Evolutionary conservation across 2,888 invertebrate genomes (phyloP).

Genomic region (Euproctis similis): DNA sequence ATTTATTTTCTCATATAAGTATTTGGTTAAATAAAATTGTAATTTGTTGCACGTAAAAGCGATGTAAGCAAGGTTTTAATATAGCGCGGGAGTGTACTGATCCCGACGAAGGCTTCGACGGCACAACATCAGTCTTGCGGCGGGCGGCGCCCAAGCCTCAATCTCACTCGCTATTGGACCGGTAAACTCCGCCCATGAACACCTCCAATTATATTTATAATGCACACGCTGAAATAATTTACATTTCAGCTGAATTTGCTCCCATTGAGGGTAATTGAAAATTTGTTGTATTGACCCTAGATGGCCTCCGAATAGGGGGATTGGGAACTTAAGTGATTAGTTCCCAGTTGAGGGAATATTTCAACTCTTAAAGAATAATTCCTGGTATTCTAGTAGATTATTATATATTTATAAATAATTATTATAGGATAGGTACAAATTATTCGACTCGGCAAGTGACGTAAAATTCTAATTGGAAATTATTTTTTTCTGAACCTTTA

Average conservation of each 20-base stretch:
- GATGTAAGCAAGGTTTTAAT: too few species aligned
- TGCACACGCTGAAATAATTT: slow-evolving; percentile 73
- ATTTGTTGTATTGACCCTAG: slow-evolving; percentile 72
- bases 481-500: too few species aligned
- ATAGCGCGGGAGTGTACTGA: slow-evolving; percentile 22
- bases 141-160: slow-evolving; percentile 58
- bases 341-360: slow-evolving; percentile 20
- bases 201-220: slow-evolving; percentile 75
- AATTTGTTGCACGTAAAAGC: too few species aligned
- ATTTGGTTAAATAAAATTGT: too few species aligned
- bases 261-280: slow-evolving; percentile 72
- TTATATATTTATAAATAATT: too few species aligned
- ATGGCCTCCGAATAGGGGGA: slow-evolving; percentile 48
- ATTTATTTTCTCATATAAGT: too few species aligned
- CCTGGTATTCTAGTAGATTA: too few species aligned
- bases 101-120: slow-evolving; percentile 61
- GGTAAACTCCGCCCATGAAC: slow-evolving; percentile 53
- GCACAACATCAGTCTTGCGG: slow-evolving; percentile 65
- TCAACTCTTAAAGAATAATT: too few species aligned
- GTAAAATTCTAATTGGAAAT: too few species aligned
- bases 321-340: slow-evolving; percentile 51
- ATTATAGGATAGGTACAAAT: too few species aligned
- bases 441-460: too few species aligned
- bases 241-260: slow-evolving; percentile 75
- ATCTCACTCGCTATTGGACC: slow-evolving; percentile 52